Evolutionary conservation across 2,797 vertebrate genomes (phyloP).

Genomic region (Catharus ustulatus): DNA sequence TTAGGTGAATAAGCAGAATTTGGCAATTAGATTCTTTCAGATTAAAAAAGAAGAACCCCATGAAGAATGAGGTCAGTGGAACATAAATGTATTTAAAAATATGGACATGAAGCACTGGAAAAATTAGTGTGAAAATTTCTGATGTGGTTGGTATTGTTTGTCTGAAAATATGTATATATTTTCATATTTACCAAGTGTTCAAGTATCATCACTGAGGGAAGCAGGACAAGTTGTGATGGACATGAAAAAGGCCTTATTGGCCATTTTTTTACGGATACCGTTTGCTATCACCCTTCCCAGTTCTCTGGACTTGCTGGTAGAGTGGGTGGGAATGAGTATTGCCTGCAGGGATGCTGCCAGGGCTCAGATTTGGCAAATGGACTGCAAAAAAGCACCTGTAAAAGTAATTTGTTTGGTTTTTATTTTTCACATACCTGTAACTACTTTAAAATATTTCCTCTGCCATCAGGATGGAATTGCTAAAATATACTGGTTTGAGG

Average conservation of each 20-base stretch:
- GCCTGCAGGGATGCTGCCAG: not conserved
- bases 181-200: not conserved
- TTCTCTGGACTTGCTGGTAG: not conserved
- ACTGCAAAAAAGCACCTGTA: not conserved
- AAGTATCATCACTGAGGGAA: not conserved
- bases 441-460: not conserved
- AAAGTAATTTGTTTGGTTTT: not conserved
- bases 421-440: not conserved
- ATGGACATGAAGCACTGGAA: not conserved
- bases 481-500: not conserved
- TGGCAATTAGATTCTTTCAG: not conserved
- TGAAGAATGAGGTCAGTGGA: not conserved
- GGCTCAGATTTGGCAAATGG: not conserved
- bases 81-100: not conserved
- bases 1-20: not conserved
- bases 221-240: not conserved
- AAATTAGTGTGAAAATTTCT: not conserved
- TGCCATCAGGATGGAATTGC: not conserved
- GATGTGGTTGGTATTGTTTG: not conserved
- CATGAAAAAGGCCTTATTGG: not conserved
- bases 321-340: not conserved
- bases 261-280: not conserved
- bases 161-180: not conserved
- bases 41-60: not conserved
- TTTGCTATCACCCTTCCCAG: not conserved